These are phyloP conservation scores for Avahi laniger DNA, from an alignment of 2,797 vertebrate genomes.

Conservation along the genomic window DNA sequence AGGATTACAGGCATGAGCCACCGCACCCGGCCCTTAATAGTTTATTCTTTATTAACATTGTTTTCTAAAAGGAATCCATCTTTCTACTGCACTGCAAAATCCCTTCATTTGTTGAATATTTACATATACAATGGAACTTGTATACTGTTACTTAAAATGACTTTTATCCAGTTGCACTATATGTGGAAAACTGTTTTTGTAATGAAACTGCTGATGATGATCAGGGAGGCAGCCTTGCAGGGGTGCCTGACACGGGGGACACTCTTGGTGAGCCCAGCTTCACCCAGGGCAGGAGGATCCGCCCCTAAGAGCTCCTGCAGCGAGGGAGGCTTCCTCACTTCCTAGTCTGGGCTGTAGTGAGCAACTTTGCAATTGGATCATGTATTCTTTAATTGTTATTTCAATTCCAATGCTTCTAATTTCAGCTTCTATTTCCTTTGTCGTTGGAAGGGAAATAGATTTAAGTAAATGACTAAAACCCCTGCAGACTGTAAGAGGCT, in stretches of 20 bases:
- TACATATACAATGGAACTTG: neutral
- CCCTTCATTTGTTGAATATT: neutral
- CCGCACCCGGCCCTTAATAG: too few species aligned
- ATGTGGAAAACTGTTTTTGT: neutral
- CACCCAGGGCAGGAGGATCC: rapidly evolving
- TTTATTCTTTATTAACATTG: neutral
- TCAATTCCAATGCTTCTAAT: neutral
- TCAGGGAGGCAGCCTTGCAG: neutral
- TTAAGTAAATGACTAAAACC: neutral
- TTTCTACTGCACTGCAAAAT: neutral
- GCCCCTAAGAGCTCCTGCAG: neutral
- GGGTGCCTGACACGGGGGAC: too few species aligned
- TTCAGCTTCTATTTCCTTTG: neutral
- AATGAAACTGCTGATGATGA: neutral
- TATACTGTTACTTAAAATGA: neutral
- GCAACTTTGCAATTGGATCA: too few species aligned
- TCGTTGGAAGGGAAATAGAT: neutral
- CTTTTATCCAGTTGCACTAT: too few species aligned
- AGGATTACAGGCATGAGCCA: too few species aligned
- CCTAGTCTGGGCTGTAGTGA: neutral
- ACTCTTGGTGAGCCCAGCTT: too few species aligned
- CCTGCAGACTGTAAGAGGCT: neutral
- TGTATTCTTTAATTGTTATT: too few species aligned
- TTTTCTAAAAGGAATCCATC: neutral
- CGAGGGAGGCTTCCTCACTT: neutral